These are phyloP conservation scores for Drosophila punjabiensis DNA, from an alignment of 1,140 invertebrate species.

Conservation along the genomic window DNA sequence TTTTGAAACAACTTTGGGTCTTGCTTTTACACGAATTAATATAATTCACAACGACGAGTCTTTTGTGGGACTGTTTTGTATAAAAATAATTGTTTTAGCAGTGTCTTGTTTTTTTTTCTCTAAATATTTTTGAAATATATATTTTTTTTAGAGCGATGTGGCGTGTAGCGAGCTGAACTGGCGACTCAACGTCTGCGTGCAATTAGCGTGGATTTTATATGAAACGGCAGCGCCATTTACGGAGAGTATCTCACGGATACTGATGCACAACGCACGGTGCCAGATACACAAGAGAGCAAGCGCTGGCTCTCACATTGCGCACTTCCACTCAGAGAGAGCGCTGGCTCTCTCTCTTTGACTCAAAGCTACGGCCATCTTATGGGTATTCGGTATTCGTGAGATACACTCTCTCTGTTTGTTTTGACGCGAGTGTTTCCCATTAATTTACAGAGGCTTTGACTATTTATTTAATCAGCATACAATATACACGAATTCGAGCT, in stretches of 20 bases:
- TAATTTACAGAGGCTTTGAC: slow-evolving; percentile 59
- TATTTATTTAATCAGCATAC: slow-evolving; percentile 54
- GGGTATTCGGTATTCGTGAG: slow-evolving; percentile 44
- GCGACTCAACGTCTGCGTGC: slow-evolving; percentile 84
- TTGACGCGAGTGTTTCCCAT: slow-evolving; percentile 63
- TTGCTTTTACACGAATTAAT: slow-evolving; percentile 61
- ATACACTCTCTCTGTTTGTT: slow-evolving; percentile 74
- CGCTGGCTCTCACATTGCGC: slow-evolving; percentile 14
- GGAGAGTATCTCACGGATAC: slow-evolving; percentile 21
- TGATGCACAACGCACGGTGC: slow-evolving; percentile 1
- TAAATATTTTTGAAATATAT: slow-evolving; percentile 24
- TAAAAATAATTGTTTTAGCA: slow-evolving; percentile 44
- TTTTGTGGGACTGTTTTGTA: slow-evolving; percentile 49
- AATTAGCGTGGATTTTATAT: slow-evolving; percentile 69
- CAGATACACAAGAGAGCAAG: slow-evolving; percentile 24
- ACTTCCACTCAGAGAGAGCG: slow-evolving; percentile 3
- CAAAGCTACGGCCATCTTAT: slow-evolving; percentile 38
- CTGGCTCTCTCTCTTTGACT: slow-evolving; percentile 26
- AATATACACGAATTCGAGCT: slow-evolving; percentile 13
- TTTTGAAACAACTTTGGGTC: slow-evolving; percentile 28
- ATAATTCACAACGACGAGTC: slow-evolving; percentile 64
- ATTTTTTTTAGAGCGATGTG: slow-evolving; percentile 39
- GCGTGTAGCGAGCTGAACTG: slow-evolving; percentile 66
- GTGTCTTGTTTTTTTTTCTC: slow-evolving; percentile 40
- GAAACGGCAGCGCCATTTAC: slow-evolving; percentile 50